Base-by-base conservation (phyloP, 2,888 invertebrate species). In the Pheosia gnoma region DNA sequence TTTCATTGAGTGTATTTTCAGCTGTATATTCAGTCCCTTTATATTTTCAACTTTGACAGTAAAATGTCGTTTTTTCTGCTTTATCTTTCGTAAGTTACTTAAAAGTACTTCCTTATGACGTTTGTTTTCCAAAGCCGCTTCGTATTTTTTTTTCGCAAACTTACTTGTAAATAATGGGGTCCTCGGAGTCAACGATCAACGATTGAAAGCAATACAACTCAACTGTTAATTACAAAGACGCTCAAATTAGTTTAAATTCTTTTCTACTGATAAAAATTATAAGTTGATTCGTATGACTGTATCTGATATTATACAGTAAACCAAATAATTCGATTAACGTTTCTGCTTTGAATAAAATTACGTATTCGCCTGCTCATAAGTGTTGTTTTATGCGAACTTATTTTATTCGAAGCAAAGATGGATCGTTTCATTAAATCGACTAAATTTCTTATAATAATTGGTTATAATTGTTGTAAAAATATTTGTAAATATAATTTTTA, bases 171-270 rank as follows among this genome's bases (percentile, higher is more conserved):
- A 66, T 68, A 64, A 69, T 59, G 67, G 65, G 68, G 63, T 68
- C 58, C 57, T 72, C 70, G 75, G 70, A 82, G 81, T 86, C 87
- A 88, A 86, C 85, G 85, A 90, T 80, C 87, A 88, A 86, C 85
- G 85, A 90, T 80, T 80, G 75, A 83, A 90, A 91, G 90, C 90
- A 91, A 91, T 91, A 91, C 70, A 64, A 67, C 66, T 71, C 73
- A 81, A 83, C 72, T 76, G 70, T 82, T 80, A 84, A 78, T 80
- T 76, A 86, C 82, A 84, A 80, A 74, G 81, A 85, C 81, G 92
- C 92, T 92, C 93, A 92, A 92, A 83, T 87, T 90, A 91, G 85
- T 80, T 65, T 85, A 81, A 82, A 81, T 72, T 78, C 80, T 81
- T 76, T 74, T 80, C 79, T 84, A 79, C 79, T 81, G 81, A 84